Conservation (phyloP, 2,888 invertebrate genomes). For the Macrophya alboannulata region DNA sequence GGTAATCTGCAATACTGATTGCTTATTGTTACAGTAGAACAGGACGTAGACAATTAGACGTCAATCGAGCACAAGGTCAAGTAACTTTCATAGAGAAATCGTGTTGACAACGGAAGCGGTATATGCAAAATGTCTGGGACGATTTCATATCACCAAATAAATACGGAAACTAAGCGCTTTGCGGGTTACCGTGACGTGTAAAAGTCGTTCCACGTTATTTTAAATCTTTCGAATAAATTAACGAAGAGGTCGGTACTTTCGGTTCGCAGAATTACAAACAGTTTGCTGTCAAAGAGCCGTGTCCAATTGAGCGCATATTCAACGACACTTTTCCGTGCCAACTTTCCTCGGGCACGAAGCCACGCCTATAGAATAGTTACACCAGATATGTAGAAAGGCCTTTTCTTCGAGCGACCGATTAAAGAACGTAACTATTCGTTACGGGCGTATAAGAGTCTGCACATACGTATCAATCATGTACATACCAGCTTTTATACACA, state of each 20-base stretch:
- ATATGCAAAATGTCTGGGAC: not conserved
- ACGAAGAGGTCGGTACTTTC: not conserved
- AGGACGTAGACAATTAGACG: conserved; percentile 12
- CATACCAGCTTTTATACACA: not conserved
- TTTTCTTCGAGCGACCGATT: not conserved
- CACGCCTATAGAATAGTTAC: conserved; percentile 25
- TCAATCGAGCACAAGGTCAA: conserved; percentile 26
- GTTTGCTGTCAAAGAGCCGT: not conserved
- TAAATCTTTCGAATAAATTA: not conserved
- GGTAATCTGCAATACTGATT: conserved; percentile 11
- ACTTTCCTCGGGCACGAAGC: conserved; percentile 38
- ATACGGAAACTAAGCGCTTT: not conserved
- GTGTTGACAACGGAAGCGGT: conserved; percentile 14
- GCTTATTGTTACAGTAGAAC: conserved; percentile 2
- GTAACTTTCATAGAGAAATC: conserved; percentile 26
- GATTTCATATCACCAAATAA: not conserved
- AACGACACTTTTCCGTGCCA: conserved; percentile 6
- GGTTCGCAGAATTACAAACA: not conserved
- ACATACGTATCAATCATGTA: not conserved
- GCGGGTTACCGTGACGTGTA: not conserved
- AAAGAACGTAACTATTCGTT: not conserved
- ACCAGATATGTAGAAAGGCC: not conserved
- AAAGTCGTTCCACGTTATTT: not conserved
- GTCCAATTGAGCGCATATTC: not conserved
- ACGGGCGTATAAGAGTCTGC: not conserved